Evolutionary conservation across 2,113 vertebrate genomes (phyloP), one percentile per base, ranked within the genome.

Genomic region (Ceyx cyanopectus): DNA sequence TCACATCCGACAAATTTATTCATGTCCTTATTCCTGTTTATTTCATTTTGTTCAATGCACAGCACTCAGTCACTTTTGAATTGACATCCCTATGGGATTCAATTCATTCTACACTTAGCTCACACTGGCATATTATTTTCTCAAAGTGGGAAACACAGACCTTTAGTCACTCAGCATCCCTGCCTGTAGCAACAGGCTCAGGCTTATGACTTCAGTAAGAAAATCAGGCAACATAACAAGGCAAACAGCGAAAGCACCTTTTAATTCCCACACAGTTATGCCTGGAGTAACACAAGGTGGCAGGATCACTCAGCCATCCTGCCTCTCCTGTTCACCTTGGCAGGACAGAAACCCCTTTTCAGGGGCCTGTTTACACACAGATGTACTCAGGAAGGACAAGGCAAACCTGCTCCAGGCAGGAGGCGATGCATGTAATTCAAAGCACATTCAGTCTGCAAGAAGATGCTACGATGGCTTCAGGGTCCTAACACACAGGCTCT

Each of bases 361-460:
- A 14, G 19, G 34, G 24, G 8, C 20, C n/a, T 84, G 10, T 48
- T 87, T 70, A n/a, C 15, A 46, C n/a, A 41, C 24, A 29, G 21
- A 9, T 13, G 6, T 26, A 11, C 58, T 41, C 37, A 30, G 60
- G 40, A 82, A 82, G 32, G 63, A 69, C 60, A 70, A 70, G 72
- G 60, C 37, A 85, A 74, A 60, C n/a, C 26, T 40, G 32, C 37
- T 54, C 60, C 89, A 90, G 72, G 76, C 72, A 85, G 73, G 51
- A 69, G 20, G 27, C 0, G 0, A 80, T 3, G 51, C 20, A 23
- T 51, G 2, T 72, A 68, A 90, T 57, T 84, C 68, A 80, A 67
- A 61, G 66, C 29, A 48, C 62, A 61, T 22, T 85, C 63, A 32
- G 14, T 17, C 66, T 78, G 53, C 70, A 45, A 48, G 76, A 93